These are phyloP conservation scores for Phylloscopus trochilus DNA, from an alignment of 2,113 vertebrate species.

Conservation along the genomic window DNA sequence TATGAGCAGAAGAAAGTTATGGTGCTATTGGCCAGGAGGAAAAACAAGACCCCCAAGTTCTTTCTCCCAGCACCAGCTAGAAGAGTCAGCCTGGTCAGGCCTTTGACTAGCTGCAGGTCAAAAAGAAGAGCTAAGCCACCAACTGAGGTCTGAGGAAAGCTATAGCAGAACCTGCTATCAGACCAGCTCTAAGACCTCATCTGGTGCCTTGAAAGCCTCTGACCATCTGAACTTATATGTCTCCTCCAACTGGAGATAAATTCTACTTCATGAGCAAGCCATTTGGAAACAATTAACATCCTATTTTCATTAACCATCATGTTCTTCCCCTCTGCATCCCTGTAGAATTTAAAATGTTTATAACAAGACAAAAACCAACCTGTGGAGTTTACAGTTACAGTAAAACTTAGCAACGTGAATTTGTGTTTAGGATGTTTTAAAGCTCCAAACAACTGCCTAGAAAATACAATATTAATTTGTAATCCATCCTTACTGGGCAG, in stretches of 20 bases:
- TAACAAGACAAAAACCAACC: background rate
- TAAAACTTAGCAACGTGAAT: background rate
- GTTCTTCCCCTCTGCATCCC: background rate
- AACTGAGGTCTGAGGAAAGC: background rate
- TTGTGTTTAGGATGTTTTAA: background rate
- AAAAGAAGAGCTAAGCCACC: background rate
- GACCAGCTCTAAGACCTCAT: background rate
- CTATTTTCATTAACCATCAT: background rate
- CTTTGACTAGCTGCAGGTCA: background rate
- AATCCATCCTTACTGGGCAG: background rate
- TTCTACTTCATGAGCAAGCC: background rate
- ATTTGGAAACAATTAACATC: background rate
- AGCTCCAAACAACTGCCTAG: background rate
- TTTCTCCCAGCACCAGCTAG: background rate
- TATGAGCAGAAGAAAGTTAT: background rate
- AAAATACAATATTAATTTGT: background rate
- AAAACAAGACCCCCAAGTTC: background rate
- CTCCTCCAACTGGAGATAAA: background rate
- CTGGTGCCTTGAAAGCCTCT: background rate
- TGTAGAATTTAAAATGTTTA: background rate
- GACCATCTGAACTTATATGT: background rate
- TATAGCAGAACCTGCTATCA: background rate
- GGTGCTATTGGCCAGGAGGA: background rate
- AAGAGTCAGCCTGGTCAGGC: background rate
- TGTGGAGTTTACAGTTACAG: background rate